A percentile compares a stretch with the other conserved stretches of the same genome.
Conservation (phyloP, 1,140 invertebrate genomes). For the Drosophila sulfurigaster region DNA sequence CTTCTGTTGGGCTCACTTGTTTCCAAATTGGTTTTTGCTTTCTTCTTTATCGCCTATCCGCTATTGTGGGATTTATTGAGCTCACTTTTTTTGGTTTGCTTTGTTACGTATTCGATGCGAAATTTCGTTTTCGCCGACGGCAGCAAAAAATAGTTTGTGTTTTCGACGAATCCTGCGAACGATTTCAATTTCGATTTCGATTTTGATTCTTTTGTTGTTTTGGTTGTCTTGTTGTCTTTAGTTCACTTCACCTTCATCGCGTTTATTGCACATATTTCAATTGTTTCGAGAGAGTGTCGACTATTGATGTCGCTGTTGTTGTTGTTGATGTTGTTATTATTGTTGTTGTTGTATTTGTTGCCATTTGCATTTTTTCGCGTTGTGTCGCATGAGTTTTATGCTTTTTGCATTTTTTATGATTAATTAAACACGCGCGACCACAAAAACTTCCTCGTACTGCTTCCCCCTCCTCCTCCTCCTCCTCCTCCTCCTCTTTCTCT, state of each 20-base stretch:
- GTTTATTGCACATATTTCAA: conserved; percentile 42
- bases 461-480: conserved; percentile 17
- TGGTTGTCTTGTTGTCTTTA: background rate
- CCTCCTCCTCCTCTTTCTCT: conserved; percentile 15
- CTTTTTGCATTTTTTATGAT: conserved; percentile 66
- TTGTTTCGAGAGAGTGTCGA: conserved; percentile 15
- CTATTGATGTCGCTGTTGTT: conserved; percentile 26
- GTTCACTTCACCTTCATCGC: conserved; percentile 11
- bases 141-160: background rate
- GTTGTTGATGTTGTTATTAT: conserved; percentile 25
- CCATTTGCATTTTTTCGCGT: conserved; percentile 63
- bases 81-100: conserved; percentile 6
- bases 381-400: conserved; percentile 15
- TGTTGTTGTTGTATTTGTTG: conserved; percentile 12
- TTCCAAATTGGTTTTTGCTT: background rate
- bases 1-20: background rate
- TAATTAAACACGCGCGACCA: conserved; percentile 80
- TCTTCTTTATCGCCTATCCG: conserved; percentile 3
- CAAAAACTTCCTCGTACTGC: conserved; percentile 39
- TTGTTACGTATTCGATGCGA: background rate
- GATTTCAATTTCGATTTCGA: conserved; percentile 3
- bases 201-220: background rate
- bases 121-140: conserved; percentile 30
- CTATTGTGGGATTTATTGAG: conserved; percentile 1
- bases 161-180: conserved; percentile 4